Conservation (phyloP, 2,888 invertebrate species). For the Pegoplata infirma region DNA sequence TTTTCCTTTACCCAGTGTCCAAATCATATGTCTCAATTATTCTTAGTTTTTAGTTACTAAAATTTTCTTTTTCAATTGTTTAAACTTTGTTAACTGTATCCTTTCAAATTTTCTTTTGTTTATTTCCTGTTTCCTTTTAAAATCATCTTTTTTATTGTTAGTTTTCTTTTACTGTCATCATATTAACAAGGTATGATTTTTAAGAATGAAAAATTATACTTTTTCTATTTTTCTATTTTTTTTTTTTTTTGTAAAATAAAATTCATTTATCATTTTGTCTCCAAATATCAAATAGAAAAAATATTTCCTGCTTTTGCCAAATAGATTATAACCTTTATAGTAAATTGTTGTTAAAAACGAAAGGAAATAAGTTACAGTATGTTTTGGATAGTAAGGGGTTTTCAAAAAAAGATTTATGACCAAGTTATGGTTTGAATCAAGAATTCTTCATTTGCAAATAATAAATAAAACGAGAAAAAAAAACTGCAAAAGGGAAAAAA, state of each 20-base stretch:
- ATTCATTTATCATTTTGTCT: slow-evolving; percentile 59
- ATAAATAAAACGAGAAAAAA: neutral
- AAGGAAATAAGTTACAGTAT: neutral
- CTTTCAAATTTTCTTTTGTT: neutral
- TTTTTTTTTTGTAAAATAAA: neutral
- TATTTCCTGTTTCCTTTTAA: neutral
- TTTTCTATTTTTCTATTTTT: too few species aligned
- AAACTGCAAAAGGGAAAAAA: slow-evolving; percentile 29
- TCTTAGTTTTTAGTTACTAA: slow-evolving; percentile 13
- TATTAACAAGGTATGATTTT: slow-evolving; percentile 56
- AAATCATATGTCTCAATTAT: slow-evolving; percentile 51
- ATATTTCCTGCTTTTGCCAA: neutral
- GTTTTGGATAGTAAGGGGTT: slow-evolving; percentile 10
- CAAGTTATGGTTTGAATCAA: slow-evolving; percentile 50
- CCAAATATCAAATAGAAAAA: slow-evolving; percentile 16
- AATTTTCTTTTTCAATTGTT: slow-evolving; percentile 6
- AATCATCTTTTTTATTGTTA: slow-evolving; percentile 41
- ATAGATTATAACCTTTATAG: slow-evolving; percentile 49
- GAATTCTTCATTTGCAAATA: slow-evolving; percentile 32
- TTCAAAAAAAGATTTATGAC: slow-evolving; percentile 52
- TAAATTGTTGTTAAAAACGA: slow-evolving; percentile 2
- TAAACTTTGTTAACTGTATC: neutral
- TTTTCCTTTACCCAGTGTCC: neutral
- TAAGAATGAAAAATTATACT: slow-evolving; percentile 46
- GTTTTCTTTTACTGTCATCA: slow-evolving; percentile 42